These are phyloP conservation scores for Pyrrhosoma nymphula DNA, from an alignment of 2,888 invertebrate genomes.

Conservation along the genomic window DNA sequence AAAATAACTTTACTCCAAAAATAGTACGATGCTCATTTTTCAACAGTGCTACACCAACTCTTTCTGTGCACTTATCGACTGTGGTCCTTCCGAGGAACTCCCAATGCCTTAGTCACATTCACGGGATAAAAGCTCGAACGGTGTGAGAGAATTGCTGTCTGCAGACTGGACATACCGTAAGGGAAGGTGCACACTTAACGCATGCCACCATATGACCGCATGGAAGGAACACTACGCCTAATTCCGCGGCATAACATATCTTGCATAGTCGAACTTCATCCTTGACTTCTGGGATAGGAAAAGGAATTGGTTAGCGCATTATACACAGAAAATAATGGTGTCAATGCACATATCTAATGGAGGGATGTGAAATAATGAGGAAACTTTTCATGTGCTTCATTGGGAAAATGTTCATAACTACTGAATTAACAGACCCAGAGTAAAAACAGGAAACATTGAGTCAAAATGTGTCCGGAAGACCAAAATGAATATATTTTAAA, in stretches of 20 bases:
- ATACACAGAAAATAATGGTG: not conserved
- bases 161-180: conserved; percentile 93
- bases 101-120: conserved; percentile 69
- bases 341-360: not conserved
- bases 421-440: too few relatives aligned
- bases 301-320: not conserved
- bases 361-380: not conserved
- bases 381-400: not conserved
- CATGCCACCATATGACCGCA: conserved; percentile 97
- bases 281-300: conserved; percentile 68
- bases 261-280: conserved; percentile 85
- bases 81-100: not conserved
- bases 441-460: too few relatives aligned
- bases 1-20: not conserved
- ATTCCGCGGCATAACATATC: conserved; percentile 94
- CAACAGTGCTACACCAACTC: not conserved
- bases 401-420: not conserved
- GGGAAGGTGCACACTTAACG: conserved; percentile 92
- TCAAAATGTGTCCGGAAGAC: too few relatives aligned
- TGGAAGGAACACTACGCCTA: conserved; percentile 94
- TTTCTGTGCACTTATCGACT: not conserved
- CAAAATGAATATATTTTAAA: too few relatives aligned
- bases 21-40: not conserved
- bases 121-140: conserved; percentile 83
- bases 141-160: conserved; percentile 86